Evolutionary conservation across 2,888 invertebrate genomes (phyloP).

Genomic region (Apodemia mormo): DNA sequence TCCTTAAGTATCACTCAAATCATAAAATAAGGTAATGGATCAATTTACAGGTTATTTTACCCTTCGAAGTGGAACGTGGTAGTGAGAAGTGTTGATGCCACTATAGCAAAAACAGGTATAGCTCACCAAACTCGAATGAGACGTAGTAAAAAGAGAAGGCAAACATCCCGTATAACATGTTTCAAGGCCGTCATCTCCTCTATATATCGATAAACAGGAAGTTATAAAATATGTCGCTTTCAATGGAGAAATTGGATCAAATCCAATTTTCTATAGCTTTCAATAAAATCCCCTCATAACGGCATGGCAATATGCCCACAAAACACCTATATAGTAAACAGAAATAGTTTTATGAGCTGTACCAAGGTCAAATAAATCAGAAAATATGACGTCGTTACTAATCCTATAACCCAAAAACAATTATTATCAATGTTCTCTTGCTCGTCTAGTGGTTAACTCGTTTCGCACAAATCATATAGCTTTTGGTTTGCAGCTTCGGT

Average conservation of each 20-base stretch:
- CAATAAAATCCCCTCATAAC: slow-evolving; percentile 11
- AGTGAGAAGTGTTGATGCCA: too few species aligned
- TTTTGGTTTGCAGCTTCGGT: too few species aligned
- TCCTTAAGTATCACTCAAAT: too few species aligned
- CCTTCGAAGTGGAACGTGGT: too few species aligned
- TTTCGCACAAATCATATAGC: too few species aligned
- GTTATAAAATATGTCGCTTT: slow-evolving; percentile 4
- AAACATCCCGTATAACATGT: neutral
- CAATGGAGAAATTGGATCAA: slow-evolving; percentile 2
- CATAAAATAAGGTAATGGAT: too few species aligned
- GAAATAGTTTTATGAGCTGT: slow-evolving; percentile 1
- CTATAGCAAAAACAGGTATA: too few species aligned
- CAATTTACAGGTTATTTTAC: too few species aligned
- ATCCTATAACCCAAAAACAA: neutral
- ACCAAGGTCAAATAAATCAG: slow-evolving; percentile 1
- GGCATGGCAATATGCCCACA: slow-evolving; percentile 8
- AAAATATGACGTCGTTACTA: neutral
- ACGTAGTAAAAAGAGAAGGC: neutral
- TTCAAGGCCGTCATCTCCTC: neutral
- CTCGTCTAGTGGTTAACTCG: too few species aligned
- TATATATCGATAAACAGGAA: slow-evolving; percentile 1
- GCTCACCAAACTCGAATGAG: too few species aligned
- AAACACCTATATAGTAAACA: neutral
- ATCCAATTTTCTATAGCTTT: slow-evolving; percentile 5
- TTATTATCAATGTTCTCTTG: too few species aligned